phyloP scores from a whole-genome alignment of 1,140 invertebrate species.

The Ooceraea biroi region DNA sequence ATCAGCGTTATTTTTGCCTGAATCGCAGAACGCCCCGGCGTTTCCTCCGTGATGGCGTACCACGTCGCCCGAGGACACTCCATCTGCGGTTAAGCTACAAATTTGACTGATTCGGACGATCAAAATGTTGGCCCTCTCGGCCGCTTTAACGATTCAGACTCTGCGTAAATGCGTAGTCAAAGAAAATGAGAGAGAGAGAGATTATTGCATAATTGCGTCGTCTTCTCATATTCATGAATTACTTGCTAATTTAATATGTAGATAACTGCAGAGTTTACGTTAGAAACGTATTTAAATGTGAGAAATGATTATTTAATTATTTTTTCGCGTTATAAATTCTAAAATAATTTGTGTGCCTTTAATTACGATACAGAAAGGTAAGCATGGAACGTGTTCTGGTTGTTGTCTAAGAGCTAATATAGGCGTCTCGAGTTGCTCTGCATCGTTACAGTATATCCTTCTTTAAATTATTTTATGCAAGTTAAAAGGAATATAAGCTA shows the following conservation, averaged over 20 bases:
- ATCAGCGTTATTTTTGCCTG: slow-evolving; percentile 79
- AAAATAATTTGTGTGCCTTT: background rate
- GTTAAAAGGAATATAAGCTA: slow-evolving; percentile 47
- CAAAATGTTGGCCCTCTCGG: slow-evolving; percentile 1
- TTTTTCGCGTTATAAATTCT: background rate
- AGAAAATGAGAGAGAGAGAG: no score
- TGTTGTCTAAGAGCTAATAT: slow-evolving; percentile 9
- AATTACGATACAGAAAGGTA: background rate
- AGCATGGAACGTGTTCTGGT: background rate
- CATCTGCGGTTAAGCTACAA: slow-evolving; percentile 30
- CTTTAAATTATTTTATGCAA: slow-evolving; percentile 55
- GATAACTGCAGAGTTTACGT: background rate
- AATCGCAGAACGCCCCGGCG: slow-evolving; percentile 70
- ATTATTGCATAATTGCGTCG: no score
- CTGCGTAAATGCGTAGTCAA: no score
- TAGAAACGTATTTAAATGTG: background rate
- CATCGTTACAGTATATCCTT: slow-evolving; percentile 14
- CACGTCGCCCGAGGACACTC: background rate
- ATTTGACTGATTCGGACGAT: slow-evolving; percentile 18
- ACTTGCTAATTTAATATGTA: background rate
- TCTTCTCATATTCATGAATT: no score
- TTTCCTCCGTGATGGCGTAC: slow-evolving; percentile 5
- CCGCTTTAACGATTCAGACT: no score
- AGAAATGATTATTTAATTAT: slow-evolving; percentile 21
- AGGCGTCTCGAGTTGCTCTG: background rate